phyloP scores from a whole-genome alignment of 2,888 invertebrate species.

The Leucophenga maculata region DNA sequence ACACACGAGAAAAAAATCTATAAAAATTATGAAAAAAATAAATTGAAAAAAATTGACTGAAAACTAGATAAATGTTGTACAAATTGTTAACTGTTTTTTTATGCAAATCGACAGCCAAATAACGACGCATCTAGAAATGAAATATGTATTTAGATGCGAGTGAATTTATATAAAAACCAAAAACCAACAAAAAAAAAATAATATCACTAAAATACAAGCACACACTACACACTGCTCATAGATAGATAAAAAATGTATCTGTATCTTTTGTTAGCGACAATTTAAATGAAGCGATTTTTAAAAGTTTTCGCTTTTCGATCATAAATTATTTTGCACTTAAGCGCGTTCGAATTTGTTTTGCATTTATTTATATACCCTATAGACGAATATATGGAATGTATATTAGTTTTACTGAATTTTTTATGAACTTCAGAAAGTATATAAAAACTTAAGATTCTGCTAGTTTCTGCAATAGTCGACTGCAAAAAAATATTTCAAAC shows the following conservation, averaged over 20 bases:
- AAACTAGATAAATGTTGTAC: slow-evolving; percentile 64
- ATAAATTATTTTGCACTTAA: slow-evolving; percentile 61
- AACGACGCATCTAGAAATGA: slow-evolving; percentile 14
- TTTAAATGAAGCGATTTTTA: slow-evolving; percentile 47
- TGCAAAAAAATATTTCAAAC: too few relatives aligned
- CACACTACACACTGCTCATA: neutral
- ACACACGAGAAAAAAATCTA: too few relatives aligned
- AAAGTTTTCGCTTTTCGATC: slow-evolving; percentile 33
- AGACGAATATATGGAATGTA: neutral
- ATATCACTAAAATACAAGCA: too few relatives aligned
- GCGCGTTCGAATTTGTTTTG: slow-evolving; percentile 34
- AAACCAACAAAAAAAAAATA: too few relatives aligned
- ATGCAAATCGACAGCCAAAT: slow-evolving; percentile 48
- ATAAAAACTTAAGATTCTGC: too few relatives aligned
- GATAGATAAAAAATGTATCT: neutral
- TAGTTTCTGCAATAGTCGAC: too few relatives aligned
- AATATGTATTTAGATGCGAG: neutral
- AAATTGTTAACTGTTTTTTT: slow-evolving; percentile 65
- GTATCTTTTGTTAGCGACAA: slow-evolving; percentile 21
- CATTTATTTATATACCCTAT: neutral
- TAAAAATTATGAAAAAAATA: slow-evolving; percentile 2
- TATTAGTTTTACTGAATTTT: neutral
- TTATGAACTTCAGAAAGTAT: neutral
- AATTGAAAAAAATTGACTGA: slow-evolving; percentile 25
- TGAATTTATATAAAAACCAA: too few relatives aligned